These are phyloP conservation scores for Hippocampus mohnikei DNA, from an alignment of 2,113 vertebrate genomes.

Conservation along the genomic window DNA sequence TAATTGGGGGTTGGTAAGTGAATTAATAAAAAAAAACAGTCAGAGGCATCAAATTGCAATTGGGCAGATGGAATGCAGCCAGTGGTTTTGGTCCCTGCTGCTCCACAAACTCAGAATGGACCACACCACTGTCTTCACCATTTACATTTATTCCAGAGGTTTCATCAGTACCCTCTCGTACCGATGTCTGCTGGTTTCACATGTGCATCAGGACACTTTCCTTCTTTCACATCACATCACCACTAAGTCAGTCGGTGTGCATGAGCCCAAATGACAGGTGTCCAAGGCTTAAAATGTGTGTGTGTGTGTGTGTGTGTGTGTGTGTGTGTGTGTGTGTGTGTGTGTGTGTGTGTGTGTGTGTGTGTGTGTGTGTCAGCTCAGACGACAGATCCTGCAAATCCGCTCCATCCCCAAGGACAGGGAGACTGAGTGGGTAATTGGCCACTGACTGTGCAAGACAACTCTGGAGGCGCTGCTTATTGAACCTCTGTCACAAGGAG, in stretches of 20 bases:
- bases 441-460: conserved; percentile 64
- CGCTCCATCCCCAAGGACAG: conserved; percentile 57
- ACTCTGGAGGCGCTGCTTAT: conserved; percentile 61
- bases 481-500: conserved; percentile 56
- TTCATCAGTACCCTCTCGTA: neutral
- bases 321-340: no score
- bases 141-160: neutral
- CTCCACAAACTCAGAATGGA: neutral
- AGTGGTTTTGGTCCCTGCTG: neutral
- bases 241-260: neutral
- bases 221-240: neutral
- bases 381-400: conserved; percentile 63
- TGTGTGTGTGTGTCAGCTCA: conserved; percentile 30
- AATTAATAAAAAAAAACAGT: no score
- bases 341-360: no score
- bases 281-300: conserved; percentile 26
- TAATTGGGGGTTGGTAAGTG: no score
- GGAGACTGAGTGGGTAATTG: conserved; percentile 69
- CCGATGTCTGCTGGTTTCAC: neutral
- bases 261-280: conserved; percentile 48
- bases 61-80: neutral
- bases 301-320: conserved; percentile 13
- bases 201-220: neutral
- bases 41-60: neutral
- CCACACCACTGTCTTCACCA: neutral